A percentile compares a stretch with the other conserved stretches of the same genome.
These are phyloP conservation scores for Drosophila suzukii DNA, from an alignment of 1,140 invertebrate genomes.

Conservation along the genomic window DNA sequence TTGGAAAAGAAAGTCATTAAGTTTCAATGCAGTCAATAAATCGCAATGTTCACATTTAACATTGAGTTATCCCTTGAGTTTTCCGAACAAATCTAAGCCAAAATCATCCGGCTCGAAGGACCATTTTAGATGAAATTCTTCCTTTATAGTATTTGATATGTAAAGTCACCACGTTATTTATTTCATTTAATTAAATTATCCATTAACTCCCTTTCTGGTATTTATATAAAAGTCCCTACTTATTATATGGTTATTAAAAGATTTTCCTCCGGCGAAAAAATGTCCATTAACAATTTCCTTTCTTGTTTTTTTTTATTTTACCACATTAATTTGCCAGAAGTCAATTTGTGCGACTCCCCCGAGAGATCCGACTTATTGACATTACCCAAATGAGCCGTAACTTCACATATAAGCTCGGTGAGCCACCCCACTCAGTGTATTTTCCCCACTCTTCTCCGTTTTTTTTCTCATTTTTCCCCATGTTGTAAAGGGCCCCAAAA, in stretches of 20 bases:
- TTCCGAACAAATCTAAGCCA: not conserved
- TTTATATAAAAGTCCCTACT: not conserved
- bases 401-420: slow-evolving; percentile 45
- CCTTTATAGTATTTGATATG: not conserved
- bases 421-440: not conserved
- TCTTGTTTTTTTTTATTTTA: slow-evolving; percentile 10
- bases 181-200: not conserved
- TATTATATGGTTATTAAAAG: slow-evolving; percentile 4
- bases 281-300: slow-evolving; percentile 12
- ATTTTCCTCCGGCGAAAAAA: not conserved
- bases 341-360: slow-evolving; percentile 37
- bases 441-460: too few species aligned
- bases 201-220: not conserved
- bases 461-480: not conserved
- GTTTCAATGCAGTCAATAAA: not conserved
- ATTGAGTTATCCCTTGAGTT: too few species aligned
- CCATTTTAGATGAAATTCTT: not conserved
- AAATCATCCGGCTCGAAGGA: not conserved
- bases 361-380: slow-evolving; percentile 39
- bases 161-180: not conserved
- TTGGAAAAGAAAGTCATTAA: not conserved
- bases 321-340: slow-evolving; percentile 45
- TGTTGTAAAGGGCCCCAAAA: slow-evolving; percentile 36
- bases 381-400: slow-evolving; percentile 61
- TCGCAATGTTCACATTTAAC: too few species aligned